Percentiles rank a stretch among this genome's conserved stretches.
Conservation (phyloP, 2,888 invertebrate species). For the Spilosoma lubricipeda region DNA sequence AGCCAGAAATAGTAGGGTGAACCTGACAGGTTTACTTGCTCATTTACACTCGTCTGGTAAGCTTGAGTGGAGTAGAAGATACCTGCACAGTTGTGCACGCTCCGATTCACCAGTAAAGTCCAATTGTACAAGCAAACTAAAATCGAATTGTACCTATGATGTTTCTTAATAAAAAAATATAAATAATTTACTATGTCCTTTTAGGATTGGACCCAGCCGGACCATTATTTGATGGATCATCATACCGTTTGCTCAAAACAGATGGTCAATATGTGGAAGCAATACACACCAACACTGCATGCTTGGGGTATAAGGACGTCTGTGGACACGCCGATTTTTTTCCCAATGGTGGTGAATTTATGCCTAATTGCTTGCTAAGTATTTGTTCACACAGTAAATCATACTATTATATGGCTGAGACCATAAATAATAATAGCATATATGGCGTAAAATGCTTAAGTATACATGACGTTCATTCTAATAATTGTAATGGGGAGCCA, state of each 20-base stretch:
- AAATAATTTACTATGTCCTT: not conserved
- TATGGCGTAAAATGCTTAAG: not conserved
- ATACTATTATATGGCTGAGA: constrained; percentile 13
- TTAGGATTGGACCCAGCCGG: constrained; percentile 30
- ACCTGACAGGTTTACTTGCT: too few relatives aligned
- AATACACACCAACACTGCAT: constrained; percentile 27
- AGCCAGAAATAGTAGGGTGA: too few relatives aligned
- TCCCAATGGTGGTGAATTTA: constrained; percentile 27
- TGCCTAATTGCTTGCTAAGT: constrained; percentile 8
- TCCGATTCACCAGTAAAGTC: too few relatives aligned
- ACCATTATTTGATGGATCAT: constrained; percentile 18
- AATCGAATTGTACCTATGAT: too few relatives aligned
- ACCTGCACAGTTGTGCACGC: too few relatives aligned
- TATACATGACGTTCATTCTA: constrained; percentile 3
- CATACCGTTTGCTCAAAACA: constrained; percentile 3
- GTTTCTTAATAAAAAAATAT: not conserved
- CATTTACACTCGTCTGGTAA: too few relatives aligned
- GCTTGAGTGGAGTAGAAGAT: too few relatives aligned
- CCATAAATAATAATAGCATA: constrained; percentile 12
- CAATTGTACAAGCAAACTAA: too few relatives aligned
- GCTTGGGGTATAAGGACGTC: constrained; percentile 13
- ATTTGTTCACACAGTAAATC: constrained; percentile 15
- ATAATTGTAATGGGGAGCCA: constrained; percentile 7
- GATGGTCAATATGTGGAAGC: constrained; percentile 31
- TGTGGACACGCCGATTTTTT: constrained; percentile 29